Evolutionary conservation across 2,888 invertebrate species (phyloP), one percentile per base, ranked within the genome.

Genomic region (Lycophotia porphyrea): DNA sequence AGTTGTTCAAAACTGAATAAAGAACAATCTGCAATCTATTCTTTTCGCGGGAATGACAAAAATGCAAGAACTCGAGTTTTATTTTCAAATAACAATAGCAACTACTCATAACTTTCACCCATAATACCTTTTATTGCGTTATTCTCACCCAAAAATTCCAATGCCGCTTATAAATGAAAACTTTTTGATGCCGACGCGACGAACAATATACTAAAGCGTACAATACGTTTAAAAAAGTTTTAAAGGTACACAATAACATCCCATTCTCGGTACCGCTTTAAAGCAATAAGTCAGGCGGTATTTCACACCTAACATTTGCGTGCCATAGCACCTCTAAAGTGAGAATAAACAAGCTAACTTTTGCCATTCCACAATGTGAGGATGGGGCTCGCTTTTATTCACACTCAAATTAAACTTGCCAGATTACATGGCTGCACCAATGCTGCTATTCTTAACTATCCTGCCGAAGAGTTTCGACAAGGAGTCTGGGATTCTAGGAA

Each of bases 271-370:
- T 70, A 74, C 65, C 72, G 81, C 78, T 87, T 85, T 83, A 82
- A 87, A 79, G 91, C 90, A 89, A 91, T 92, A 92, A 86, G 81
- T 92, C 90, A 90, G 88, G 73, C 65, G 82, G 91, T 89, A 90
- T 93, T 92, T 92, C 92, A 89, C 93, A 92, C 93, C 92, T 92
- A 89, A 89, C 90, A 90, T 92, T 91, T 91, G 92, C 92, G 91
- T 92, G 90, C 91, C 88, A 89, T 90, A 88, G 86, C 89, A 91
- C 91, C 91, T 91, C 91, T 89, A 90, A 91, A 93, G 91, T 92
- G 92, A 91, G 90, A 91, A 94, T 93, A 94, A 94, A 94, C 94
- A 94, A 93, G 93, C 90, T 90, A 94, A 94, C 94, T 94, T 94
- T 93, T 90, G 90, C 93, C 92, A 93, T 94, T 93, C 88, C 90